These are phyloP conservation scores for Cotesia typhae DNA, from an alignment of 1,140 invertebrate species.

Conservation along the genomic window DNA sequence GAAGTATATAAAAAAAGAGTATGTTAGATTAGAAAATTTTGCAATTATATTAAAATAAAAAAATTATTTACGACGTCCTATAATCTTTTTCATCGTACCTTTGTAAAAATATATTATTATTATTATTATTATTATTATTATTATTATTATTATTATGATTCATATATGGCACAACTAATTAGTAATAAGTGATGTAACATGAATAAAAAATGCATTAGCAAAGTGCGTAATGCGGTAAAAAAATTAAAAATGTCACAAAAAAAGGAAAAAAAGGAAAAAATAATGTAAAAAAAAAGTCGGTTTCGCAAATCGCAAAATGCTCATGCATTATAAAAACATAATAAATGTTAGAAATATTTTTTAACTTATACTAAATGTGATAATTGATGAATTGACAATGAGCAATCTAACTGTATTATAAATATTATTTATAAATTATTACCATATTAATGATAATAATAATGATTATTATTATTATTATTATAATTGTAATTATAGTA, in stretches of 20 bases:
- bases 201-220: constrained; percentile 2
- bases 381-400: constrained; percentile 66
- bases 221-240: neutral
- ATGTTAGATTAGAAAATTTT: constrained; percentile 42
- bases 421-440: constrained; percentile 45
- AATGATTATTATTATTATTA: constrained; percentile 20
- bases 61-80: constrained; percentile 49
- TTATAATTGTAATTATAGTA: constrained; percentile 43
- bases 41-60: constrained; percentile 55
- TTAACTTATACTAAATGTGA: constrained; percentile 67
- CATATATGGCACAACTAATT: constrained; percentile 15
- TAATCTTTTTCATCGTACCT: constrained; percentile 60
- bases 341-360: constrained; percentile 65
- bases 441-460: constrained; percentile 29
- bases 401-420: constrained; percentile 66
- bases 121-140: neutral
- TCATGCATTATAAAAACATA: constrained; percentile 31
- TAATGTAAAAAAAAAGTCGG: neutral
- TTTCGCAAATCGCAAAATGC: constrained; percentile 28
- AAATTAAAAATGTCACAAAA: neutral
- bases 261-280: constrained; percentile 19
- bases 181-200: constrained; percentile 1
- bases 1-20: constrained; percentile 11
- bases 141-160: constrained; percentile 18
- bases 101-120: constrained; percentile 50